phyloP scores from a whole-genome alignment of 2,888 invertebrate genomes.

The Psylliodes chrysocephalus region DNA sequence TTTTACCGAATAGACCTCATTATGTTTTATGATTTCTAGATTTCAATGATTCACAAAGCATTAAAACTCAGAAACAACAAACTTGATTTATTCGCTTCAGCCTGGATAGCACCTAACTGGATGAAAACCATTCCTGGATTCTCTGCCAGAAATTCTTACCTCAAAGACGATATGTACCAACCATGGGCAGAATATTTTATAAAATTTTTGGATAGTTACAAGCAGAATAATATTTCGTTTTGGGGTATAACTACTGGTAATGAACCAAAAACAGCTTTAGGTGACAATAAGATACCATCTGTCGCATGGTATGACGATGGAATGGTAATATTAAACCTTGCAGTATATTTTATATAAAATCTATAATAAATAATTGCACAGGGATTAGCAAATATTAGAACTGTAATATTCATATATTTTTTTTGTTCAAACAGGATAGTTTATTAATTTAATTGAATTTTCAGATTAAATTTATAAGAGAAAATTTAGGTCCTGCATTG shows the following conservation, averaged over 20 bases:
- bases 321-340: no score
- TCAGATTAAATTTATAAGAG: slow-evolving; percentile 65
- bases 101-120: slow-evolving; percentile 68
- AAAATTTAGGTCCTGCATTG: slow-evolving; percentile 80
- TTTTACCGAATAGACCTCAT: no score
- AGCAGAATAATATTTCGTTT: slow-evolving; percentile 71
- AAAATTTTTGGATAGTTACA: slow-evolving; percentile 82
- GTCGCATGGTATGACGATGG: neutral
- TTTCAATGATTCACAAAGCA: slow-evolving; percentile 55
- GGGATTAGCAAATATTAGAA: no score
- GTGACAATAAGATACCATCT: neutral
- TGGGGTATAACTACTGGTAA: slow-evolving; percentile 74
- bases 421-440: no score
- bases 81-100: slow-evolving; percentile 69
- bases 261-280: slow-evolving; percentile 40
- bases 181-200: slow-evolving; percentile 84
- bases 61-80: slow-evolving; percentile 46
- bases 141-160: slow-evolving; percentile 57
- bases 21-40: no score
- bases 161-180: slow-evolving; percentile 70
- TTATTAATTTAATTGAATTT: no score
- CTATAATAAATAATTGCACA: no score
- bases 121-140: slow-evolving; percentile 65
- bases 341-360: no score
- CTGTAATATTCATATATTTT: no score